phyloP scores from a whole-genome alignment of 2,888 invertebrate genomes.

The Bombylius discolor region DNA sequence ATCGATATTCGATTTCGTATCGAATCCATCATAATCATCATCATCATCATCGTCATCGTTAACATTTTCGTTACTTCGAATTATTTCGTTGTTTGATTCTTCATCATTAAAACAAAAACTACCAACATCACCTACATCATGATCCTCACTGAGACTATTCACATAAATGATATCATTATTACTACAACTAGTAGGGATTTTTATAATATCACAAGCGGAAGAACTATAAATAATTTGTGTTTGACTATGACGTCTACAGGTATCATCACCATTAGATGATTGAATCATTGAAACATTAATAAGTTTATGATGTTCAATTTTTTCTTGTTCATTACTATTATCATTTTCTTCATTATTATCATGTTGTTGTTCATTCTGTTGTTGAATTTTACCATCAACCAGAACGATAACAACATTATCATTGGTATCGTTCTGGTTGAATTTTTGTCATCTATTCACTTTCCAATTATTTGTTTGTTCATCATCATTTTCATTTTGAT shows the following conservation, averaged over 20 bases:
- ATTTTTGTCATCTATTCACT: constrained; percentile 19
- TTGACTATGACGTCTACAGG: neutral
- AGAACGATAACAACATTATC: constrained; percentile 17
- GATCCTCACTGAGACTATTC: constrained; percentile 19
- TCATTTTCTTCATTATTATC: constrained; percentile 13
- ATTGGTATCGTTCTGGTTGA: constrained; percentile 16
- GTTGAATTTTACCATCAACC: constrained; percentile 20
- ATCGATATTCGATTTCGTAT: constrained; percentile 28
- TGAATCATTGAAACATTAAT: neutral
- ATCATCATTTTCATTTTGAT: constrained; percentile 30
- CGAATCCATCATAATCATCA: constrained; percentile 31
- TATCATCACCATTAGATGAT: neutral
- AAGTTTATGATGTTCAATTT: neutral
- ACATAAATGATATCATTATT: constrained; percentile 27
- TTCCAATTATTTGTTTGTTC: constrained; percentile 24
- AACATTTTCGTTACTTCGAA: too few relatives aligned
- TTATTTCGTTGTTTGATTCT: neutral
- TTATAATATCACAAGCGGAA: constrained; percentile 25
- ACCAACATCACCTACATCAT: constrained; percentile 4
- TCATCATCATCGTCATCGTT: constrained; percentile 4
- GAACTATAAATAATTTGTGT: constrained; percentile 3
- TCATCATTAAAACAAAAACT: neutral
- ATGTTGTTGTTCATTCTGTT: constrained; percentile 5
- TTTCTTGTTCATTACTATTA: neutral
- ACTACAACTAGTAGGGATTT: constrained; percentile 30